These are phyloP conservation scores for Pitta sordida DNA, from an alignment of 2,113 vertebrate genomes.

Conservation along the genomic window DNA sequence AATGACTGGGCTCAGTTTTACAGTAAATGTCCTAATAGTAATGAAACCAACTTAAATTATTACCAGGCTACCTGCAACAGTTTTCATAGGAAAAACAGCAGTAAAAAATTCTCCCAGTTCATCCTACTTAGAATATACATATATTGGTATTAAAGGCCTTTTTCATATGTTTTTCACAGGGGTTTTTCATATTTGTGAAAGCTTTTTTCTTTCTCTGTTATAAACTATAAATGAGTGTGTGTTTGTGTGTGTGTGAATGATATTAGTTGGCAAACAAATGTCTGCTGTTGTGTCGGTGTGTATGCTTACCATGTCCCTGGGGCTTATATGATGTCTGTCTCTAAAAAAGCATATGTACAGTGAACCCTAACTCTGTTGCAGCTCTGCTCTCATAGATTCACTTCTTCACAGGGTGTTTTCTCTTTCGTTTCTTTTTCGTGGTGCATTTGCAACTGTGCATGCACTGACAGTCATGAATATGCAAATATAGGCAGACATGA, in stretches of 20 bases:
- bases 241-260: not conserved
- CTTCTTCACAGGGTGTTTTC: too few species aligned
- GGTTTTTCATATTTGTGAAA: slow-evolving; percentile 6
- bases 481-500: too few species aligned
- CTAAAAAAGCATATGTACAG: slow-evolving; percentile 58
- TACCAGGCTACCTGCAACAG: slow-evolving; percentile 4
- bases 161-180: not conserved
- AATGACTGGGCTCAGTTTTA: slow-evolving; percentile 39
- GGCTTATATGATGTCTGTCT: slow-evolving; percentile 59
- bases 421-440: too few species aligned
- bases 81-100: slow-evolving; percentile 3
- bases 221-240: slow-evolving; percentile 19
- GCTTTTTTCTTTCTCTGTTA: not conserved
- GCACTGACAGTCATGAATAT: too few species aligned
- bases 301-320: slow-evolving; percentile 17
- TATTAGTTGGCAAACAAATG: slow-evolving; percentile 47
- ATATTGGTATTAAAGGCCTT: not conserved
- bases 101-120: not conserved
- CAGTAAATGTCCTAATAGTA: slow-evolving; percentile 37
- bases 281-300: slow-evolving; percentile 22
- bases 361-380: too few species aligned
- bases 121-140: not conserved
- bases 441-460: too few species aligned
- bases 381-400: too few species aligned
- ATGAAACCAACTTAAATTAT: slow-evolving; percentile 21